phyloP scores from a whole-genome alignment of 2,888 invertebrate genomes.

The Yponomeuta evonymella region DNA sequence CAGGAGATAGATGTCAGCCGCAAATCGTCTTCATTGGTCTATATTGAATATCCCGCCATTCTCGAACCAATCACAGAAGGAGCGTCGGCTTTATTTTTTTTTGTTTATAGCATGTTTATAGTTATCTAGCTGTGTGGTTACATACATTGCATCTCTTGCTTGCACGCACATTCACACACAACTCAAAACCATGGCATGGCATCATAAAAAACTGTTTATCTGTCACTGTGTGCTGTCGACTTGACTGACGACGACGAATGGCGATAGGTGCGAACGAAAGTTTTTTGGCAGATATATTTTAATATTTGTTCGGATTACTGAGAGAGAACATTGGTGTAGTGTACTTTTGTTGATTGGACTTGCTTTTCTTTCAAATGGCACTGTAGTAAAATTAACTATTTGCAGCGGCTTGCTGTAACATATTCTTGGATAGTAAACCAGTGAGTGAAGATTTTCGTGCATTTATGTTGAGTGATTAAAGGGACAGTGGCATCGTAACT shows the following conservation, averaged over 20 bases:
- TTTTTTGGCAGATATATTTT: constrained; percentile 10
- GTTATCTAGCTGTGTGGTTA: constrained; percentile 40
- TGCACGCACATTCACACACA: constrained; percentile 45
- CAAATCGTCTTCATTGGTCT: constrained; percentile 53
- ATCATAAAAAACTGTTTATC: constrained; percentile 10
- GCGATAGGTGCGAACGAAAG: constrained; percentile 25
- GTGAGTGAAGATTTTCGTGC: constrained; percentile 45
- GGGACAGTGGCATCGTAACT: constrained; percentile 29
- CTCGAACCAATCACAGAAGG: constrained; percentile 49
- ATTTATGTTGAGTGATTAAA: constrained; percentile 46
- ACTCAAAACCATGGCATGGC: constrained; percentile 11
- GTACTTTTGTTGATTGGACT: neutral
- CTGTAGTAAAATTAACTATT: neutral
- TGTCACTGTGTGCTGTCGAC: constrained; percentile 18
- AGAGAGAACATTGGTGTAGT: constrained; percentile 5
- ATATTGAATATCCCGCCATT: constrained; percentile 63
- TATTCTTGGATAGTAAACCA: constrained; percentile 31
- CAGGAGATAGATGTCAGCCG: constrained; percentile 50
- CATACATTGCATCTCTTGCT: constrained; percentile 41
- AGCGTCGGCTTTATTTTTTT: constrained; percentile 56
- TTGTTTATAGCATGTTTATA: constrained; percentile 54
- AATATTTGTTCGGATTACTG: constrained; percentile 13
- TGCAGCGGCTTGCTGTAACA: neutral
- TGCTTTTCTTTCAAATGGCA: neutral
- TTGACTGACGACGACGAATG: constrained; percentile 21